These are phyloP conservation scores for Pungitius pungitius DNA, from an alignment of 2,113 vertebrate species.

Conservation along the genomic window DNA sequence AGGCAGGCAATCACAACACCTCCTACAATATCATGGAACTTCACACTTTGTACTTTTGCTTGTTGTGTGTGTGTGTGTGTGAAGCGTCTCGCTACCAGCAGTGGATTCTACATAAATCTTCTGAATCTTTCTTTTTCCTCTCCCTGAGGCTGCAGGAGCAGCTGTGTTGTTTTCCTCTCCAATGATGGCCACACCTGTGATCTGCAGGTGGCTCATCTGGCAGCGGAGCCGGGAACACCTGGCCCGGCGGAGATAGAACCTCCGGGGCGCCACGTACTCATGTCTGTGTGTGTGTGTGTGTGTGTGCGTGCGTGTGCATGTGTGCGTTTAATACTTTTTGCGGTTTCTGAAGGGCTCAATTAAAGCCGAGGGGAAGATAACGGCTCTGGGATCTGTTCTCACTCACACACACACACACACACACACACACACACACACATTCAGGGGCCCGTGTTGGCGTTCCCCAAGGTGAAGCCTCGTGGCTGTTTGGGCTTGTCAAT, in stretches of 20 bases:
- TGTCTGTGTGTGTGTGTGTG: slow-evolving; percentile 37
- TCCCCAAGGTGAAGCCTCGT: slow-evolving; percentile 65
- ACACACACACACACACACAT: slow-evolving; percentile 23
- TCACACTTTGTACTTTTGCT: slow-evolving; percentile 18
- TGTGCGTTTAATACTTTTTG: slow-evolving; percentile 44
- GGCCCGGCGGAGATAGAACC: slow-evolving; percentile 71
- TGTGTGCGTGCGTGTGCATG: slow-evolving; percentile 17
- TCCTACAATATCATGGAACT: slow-evolving; percentile 9
- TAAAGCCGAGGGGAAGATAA: slow-evolving; percentile 77
- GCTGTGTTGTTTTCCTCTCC: slow-evolving; percentile 82
- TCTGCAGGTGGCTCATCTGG: slow-evolving; percentile 83
- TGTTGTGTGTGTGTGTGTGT: slow-evolving; percentile 29
- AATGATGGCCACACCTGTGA: slow-evolving; percentile 80
- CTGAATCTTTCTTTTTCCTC: slow-evolving; percentile 35
- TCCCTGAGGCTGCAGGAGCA: slow-evolving; percentile 72
- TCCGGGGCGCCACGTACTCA: slow-evolving; percentile 52
- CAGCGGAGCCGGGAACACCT: slow-evolving; percentile 78
- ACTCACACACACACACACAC: slow-evolving; percentile 3
- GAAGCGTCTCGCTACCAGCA: slow-evolving; percentile 53
- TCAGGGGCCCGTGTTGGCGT: slow-evolving; percentile 63
- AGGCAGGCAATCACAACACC: slow-evolving; percentile 25
- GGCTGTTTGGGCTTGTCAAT: slow-evolving; percentile 71
- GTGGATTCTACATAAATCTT: slow-evolving; percentile 62
- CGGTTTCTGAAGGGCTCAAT: slow-evolving; percentile 77
- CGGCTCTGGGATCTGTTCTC: slow-evolving; percentile 49